These are phyloP conservation scores for Hyperoplus immaculatus DNA, from an alignment of 2,797 vertebrate species.

Conservation along the genomic window DNA sequence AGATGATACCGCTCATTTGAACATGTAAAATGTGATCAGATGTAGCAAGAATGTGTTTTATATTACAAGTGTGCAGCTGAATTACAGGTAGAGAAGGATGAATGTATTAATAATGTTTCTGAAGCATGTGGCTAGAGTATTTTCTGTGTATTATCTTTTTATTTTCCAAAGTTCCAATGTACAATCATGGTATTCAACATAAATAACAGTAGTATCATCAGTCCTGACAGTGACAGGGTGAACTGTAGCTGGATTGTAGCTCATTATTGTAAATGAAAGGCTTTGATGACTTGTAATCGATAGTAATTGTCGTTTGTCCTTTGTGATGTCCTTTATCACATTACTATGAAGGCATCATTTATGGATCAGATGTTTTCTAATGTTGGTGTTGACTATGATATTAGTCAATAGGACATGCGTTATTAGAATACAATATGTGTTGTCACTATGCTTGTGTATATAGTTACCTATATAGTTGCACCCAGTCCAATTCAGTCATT, in stretches of 20 bases:
- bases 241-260: not conserved
- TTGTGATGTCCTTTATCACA: not conserved
- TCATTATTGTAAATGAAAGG: conserved; percentile 10
- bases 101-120: conserved; percentile 11
- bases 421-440: conserved; percentile 1
- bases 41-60: conserved; percentile 43
- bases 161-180: not conserved
- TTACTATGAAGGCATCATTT: not conserved
- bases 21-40: conserved; percentile 56
- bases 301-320: not conserved
- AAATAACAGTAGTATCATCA: not conserved
- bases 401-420: conserved; percentile 1
- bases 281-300: not conserved
- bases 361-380: conserved; percentile 1
- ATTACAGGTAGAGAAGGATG: conserved; percentile 17
- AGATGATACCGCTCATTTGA: conserved; percentile 57
- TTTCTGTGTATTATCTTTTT: conserved; percentile 13
- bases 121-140: not conserved
- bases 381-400: not conserved
- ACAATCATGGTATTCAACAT: not conserved
- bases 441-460: not conserved
- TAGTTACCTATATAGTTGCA: conserved; percentile 10
- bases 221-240: not conserved
- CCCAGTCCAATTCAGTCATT: not conserved
- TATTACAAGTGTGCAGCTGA: conserved; percentile 15